Evolutionary conservation across 2,888 invertebrate genomes (phyloP).

Genomic region (Chymomyza procnemis): DNA sequence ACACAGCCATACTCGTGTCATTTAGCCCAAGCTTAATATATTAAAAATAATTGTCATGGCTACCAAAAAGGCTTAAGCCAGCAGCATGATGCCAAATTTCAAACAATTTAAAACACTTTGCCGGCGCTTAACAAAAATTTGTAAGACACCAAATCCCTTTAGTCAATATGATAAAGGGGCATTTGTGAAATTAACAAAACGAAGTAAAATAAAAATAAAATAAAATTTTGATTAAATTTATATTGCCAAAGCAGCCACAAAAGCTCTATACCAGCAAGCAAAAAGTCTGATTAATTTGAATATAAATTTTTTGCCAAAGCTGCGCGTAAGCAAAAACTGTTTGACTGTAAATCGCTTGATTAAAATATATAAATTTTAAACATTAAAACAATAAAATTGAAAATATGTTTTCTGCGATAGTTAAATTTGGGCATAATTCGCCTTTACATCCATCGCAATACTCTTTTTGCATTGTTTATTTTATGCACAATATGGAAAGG

Average conservation of each 20-base stretch:
- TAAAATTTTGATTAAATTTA: slow-evolving; percentile 70
- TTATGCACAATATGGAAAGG: too few relatives aligned
- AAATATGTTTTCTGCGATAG: too few relatives aligned
- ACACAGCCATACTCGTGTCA: neutral
- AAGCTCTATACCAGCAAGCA: slow-evolving; percentile 43
- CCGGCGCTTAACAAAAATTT: slow-evolving; percentile 66
- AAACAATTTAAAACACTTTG: slow-evolving; percentile 70
- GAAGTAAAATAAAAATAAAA: slow-evolving; percentile 18
- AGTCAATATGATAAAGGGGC: slow-evolving; percentile 71
- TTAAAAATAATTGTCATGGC: slow-evolving; percentile 71
- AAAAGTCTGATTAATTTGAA: slow-evolving; percentile 63
- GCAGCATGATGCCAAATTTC: slow-evolving; percentile 45
- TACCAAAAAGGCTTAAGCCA: slow-evolving; percentile 49
- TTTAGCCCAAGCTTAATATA: slow-evolving; percentile 35
- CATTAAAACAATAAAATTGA: too few relatives aligned
- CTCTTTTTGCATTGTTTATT: too few relatives aligned
- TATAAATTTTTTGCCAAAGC: slow-evolving; percentile 72
- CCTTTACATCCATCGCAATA: too few relatives aligned
- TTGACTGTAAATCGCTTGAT: too few relatives aligned
- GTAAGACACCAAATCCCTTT: slow-evolving; percentile 63
- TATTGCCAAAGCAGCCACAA: slow-evolving; percentile 70
- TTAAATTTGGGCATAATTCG: too few relatives aligned
- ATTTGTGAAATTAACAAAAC: slow-evolving; percentile 59
- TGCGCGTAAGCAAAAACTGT: neutral
- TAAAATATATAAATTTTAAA: too few relatives aligned